A percentile compares a stretch with the other conserved stretches of the same genome.
Evolutionary conservation across 2,888 invertebrate genomes (phyloP).

Genomic region (Alloplasta piceator): DNA sequence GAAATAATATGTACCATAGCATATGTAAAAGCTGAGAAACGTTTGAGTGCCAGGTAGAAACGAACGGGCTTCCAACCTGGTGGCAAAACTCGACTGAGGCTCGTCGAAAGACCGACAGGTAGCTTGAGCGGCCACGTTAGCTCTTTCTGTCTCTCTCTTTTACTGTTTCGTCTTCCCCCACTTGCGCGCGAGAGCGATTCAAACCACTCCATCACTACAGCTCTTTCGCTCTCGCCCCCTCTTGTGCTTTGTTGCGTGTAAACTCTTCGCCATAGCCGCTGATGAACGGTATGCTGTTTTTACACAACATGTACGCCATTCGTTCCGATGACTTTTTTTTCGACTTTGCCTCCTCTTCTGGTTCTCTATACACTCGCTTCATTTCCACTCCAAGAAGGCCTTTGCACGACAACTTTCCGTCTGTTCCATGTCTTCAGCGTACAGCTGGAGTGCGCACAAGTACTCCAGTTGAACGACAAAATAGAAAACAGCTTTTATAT

Average conservation of each 20-base stretch:
- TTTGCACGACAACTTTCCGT: background rate
- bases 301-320: no score
- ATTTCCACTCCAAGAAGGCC: no score
- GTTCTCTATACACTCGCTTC: background rate
- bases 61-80: slow-evolving; percentile 81
- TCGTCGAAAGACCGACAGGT: slow-evolving; percentile 77
- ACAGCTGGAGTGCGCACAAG: no score
- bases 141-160: background rate
- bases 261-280: no score
- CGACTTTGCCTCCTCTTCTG: slow-evolving; percentile 18
- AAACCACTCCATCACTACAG: background rate
- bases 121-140: slow-evolving; percentile 72
- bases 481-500: no score
- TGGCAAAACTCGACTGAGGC: slow-evolving; percentile 75
- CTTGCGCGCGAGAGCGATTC: slow-evolving; percentile 8
- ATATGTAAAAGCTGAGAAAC: background rate
- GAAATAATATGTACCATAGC: no score
- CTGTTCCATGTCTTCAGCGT: slow-evolving; percentile 1
- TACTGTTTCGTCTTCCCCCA: background rate
- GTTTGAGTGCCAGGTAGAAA: slow-evolving; percentile 67
- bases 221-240: background rate
- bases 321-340: background rate
- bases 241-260: background rate
- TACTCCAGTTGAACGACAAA: no score
- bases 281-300: no score